A percentile compares a stretch with the other conserved stretches of the same genome.
These are phyloP conservation scores for Rostratula benghalensis DNA, from an alignment of 2,113 vertebrate genomes.

Conservation along the genomic window DNA sequence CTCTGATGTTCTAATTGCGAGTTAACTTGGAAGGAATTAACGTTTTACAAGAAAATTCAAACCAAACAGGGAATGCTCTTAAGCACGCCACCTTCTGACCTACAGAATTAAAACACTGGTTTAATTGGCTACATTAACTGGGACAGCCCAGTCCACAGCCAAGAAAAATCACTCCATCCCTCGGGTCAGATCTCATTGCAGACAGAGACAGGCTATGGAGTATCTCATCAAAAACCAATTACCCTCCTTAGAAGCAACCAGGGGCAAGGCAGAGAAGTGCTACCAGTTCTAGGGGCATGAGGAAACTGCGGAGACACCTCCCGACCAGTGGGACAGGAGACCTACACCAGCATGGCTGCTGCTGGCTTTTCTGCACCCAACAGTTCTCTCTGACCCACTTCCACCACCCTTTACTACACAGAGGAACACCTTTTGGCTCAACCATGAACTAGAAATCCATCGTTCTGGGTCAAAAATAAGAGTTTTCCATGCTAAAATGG, in stretches of 20 bases:
- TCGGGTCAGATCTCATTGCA: neutral
- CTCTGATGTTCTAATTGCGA: neutral
- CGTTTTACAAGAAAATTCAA: neutral
- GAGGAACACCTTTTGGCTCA: neutral
- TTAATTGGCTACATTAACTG: neutral
- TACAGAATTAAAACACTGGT: neutral
- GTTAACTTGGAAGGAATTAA: neutral
- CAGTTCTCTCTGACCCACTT: neutral
- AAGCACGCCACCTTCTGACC: neutral
- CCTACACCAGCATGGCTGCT: accelerated
- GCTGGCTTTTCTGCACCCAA: neutral
- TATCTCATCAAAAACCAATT: neutral
- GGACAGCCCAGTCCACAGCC: neutral
- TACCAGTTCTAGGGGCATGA: neutral
- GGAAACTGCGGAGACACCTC: neutral
- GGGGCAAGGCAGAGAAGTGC: neutral
- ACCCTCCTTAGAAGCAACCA: neutral
- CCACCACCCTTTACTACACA: neutral
- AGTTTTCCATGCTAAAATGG: neutral
- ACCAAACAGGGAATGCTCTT: neutral
- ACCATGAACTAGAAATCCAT: neutral
- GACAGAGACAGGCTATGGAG: neutral
- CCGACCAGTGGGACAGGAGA: neutral
- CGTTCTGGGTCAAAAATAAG: neutral
- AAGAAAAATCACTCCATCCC: neutral